Evolutionary conservation across 2,113 vertebrate species (phyloP).

Genomic region (Myodes glareolus): DNA sequence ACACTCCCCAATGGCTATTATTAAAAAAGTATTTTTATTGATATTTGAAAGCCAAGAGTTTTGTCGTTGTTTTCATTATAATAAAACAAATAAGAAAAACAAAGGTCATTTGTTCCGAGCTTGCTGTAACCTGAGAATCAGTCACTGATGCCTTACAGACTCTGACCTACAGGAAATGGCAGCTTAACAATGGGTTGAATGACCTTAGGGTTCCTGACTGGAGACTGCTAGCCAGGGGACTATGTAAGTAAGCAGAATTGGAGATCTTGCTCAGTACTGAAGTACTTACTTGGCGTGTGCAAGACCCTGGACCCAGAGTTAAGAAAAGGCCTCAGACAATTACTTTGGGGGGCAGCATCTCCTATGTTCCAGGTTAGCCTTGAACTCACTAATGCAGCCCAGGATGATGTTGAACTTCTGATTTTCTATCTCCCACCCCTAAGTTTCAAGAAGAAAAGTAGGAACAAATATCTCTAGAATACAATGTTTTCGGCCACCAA

Average conservation of each 20-base stretch:
- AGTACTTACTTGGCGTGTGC: too few relatives aligned
- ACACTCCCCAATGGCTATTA: not conserved
- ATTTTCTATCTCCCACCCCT: not conserved
- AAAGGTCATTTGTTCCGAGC: not conserved
- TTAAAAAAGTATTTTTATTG: not conserved
- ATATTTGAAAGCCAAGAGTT: constrained; percentile 32
- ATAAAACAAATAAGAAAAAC: constrained; percentile 19
- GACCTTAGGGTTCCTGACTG: not conserved
- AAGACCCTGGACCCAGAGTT: not conserved
- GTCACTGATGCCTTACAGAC: not conserved
- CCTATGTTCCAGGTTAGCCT: not conserved
- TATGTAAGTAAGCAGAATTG: not conserved
- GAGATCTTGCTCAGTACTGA: not conserved
- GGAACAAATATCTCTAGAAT: not conserved
- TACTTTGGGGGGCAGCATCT: not conserved
- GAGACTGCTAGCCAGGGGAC: not conserved
- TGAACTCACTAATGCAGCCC: not conserved
- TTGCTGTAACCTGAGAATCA: not conserved
- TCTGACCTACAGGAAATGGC: not conserved
- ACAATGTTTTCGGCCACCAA: not conserved
- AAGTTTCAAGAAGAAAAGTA: constrained; percentile 25
- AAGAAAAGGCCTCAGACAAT: too few relatives aligned
- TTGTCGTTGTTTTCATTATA: constrained; percentile 12
- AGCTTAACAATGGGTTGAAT: not conserved
- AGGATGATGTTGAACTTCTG: not conserved